Base-by-base conservation (phyloP, 2,113 vertebrate genomes). In the Phyllostomus discolor region DNA sequence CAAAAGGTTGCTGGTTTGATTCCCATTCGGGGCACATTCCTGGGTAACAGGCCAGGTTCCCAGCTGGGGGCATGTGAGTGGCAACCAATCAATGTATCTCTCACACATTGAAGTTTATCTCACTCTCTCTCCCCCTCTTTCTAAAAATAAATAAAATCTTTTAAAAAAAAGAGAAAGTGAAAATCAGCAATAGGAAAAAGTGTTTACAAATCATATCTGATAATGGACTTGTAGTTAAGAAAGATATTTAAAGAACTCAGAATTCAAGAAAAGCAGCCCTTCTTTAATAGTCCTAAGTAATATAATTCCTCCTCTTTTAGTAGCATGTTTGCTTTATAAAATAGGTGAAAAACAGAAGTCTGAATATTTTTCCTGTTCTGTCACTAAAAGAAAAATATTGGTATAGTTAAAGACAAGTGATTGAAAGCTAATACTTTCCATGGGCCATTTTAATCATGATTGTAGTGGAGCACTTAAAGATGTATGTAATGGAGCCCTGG, bases 221-320 rank as follows among this genome's bases (percentile, higher is more conserved):
- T 69, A 15, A 54, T 16, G 26, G 48, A 7, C 83, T 31, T 86
- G 8, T 82, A 67, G 24, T 57, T 57, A 33, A 19, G 43, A 43
- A 33, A 19, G 43, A 43, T 15, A 73, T 31, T 57, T 22, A 43
- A 88, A 73, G 38, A 88, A 57, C 10, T 57, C 50, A 86, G n/a
- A 52, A 70, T 52, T 70, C 24, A 86, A 73, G 52, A 59, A 59
- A 88, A 72, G 41, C 24, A 48, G 19, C 26, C 33, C 88, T 85
- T 94, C 97, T 38, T 94, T 96, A 95, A 72, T 94, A 92, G 2
- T 91, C 66, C 0, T 94, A 50, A 57, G 69, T 94, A 97, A 94
- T 82, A 52, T 35, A 76, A 84, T 97, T 98, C 90, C 35, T 98
- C 90, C n/a, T 97, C 57, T 93, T 92, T 96, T 67, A 73, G 26